Conservation (phyloP, 1,140 invertebrate species). For the Apolygus lucorum region DNA sequence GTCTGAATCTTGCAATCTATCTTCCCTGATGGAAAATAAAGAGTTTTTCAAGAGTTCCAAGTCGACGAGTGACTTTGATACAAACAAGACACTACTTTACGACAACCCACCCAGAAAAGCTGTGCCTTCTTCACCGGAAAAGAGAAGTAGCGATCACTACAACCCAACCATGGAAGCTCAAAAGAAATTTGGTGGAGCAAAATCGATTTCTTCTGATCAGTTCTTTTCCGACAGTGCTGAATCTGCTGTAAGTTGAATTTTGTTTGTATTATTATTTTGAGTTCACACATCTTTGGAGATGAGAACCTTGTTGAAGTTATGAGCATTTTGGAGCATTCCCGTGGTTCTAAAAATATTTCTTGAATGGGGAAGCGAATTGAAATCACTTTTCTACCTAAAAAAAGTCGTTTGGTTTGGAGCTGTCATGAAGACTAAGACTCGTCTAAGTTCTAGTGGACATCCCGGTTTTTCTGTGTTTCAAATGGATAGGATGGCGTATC, state of each 20-base stretch:
- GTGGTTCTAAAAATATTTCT: no score
- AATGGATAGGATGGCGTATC: no score
- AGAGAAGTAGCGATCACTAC: not conserved
- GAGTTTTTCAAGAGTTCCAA: slow-evolving; percentile 14
- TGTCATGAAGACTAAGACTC: no score
- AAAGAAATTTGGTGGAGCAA: slow-evolving; percentile 92
- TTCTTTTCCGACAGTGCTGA: slow-evolving; percentile 63
- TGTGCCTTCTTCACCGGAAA: not conserved
- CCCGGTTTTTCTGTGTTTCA: no score
- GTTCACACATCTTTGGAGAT: no score
- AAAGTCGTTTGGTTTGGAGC: no score
- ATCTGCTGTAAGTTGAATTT: not conserved
- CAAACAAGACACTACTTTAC: not conserved
- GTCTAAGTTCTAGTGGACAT: no score
- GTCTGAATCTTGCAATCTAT: not conserved
- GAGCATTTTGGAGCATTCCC: no score
- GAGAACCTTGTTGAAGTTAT: no score
- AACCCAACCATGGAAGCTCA: slow-evolving; percentile 57
- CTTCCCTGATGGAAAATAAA: slow-evolving; percentile 8
- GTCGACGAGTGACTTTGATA: slow-evolving; percentile 15
- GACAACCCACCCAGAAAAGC: not conserved
- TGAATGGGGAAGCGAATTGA: no score
- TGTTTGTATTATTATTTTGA: no score
- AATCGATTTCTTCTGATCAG: slow-evolving; percentile 95
- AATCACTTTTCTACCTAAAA: no score